Evolutionary conservation across 2,113 vertebrate genomes (phyloP).

Genomic region (Artemisiospiza belli): DNA sequence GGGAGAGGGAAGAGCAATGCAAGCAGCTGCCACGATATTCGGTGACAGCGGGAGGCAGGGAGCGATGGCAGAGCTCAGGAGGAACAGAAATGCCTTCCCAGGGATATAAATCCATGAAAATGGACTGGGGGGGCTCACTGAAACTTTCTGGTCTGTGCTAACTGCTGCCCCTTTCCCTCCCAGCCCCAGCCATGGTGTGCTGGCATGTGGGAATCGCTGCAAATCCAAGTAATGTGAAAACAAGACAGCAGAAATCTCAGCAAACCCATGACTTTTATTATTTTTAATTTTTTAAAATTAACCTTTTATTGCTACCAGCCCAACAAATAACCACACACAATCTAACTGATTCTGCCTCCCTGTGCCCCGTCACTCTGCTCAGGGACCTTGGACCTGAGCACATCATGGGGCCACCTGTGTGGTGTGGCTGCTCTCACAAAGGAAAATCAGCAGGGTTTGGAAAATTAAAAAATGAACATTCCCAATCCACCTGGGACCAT

Average conservation of each 20-base stretch:
- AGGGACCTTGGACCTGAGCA: neutral
- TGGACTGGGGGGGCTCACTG: neutral
- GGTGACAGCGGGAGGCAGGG: neutral
- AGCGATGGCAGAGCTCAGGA: neutral
- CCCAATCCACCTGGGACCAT: accelerated
- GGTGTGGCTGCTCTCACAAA: neutral
- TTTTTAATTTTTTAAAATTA: neutral
- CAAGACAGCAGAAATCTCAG: neutral
- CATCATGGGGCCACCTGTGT: accelerated
- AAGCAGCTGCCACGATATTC: neutral
- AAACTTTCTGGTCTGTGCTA: neutral
- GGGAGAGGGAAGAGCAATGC: neutral
- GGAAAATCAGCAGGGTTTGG: neutral
- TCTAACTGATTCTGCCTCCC: neutral
- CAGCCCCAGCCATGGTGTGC: neutral
- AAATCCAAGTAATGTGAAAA: neutral
- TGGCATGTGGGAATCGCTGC: neutral
- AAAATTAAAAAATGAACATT: neutral
- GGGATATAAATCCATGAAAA: neutral
- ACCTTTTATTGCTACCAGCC: neutral
- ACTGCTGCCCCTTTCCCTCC: neutral
- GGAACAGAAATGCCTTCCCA: neutral
- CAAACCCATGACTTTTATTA: accelerated
- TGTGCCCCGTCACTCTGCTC: neutral
- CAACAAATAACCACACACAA: neutral